These are phyloP conservation scores for Condylostylus longicornis DNA, from an alignment of 1,140 invertebrate species.

Conservation along the genomic window DNA sequence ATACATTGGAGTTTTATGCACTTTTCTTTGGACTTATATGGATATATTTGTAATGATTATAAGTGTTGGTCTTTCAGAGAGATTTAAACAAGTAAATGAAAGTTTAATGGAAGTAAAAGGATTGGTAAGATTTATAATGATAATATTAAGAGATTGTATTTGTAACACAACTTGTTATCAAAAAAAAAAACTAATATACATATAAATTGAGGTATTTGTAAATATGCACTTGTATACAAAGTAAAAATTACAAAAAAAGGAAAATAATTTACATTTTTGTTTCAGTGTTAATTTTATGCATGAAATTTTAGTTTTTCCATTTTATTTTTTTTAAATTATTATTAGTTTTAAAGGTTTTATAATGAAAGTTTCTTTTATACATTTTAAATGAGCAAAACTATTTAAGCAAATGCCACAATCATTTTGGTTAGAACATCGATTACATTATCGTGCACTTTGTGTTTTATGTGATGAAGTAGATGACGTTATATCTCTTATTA, in stretches of 20 bases:
- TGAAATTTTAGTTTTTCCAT: too few species aligned
- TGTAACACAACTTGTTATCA: too few species aligned
- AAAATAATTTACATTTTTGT: too few species aligned
- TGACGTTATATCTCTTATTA: slow-evolving; percentile 38
- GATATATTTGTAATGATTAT: slow-evolving; percentile 49
- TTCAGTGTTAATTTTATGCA: too few species aligned
- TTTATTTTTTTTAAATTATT: too few species aligned
- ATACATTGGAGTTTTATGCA: slow-evolving; percentile 43
- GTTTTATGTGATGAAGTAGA: slow-evolving; percentile 40
- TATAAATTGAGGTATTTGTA: too few species aligned
- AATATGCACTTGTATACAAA: too few species aligned
- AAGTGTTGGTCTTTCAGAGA: slow-evolving; percentile 37
- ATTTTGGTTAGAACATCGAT: slow-evolving; percentile 40
- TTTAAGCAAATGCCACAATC: slow-evolving; percentile 24
- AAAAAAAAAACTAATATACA: too few species aligned
- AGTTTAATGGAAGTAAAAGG: slow-evolving; percentile 34
- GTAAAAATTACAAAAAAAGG: too few species aligned
- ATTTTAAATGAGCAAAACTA: background rate
- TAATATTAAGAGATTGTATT: too few species aligned
- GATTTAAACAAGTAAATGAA: slow-evolving; percentile 43
- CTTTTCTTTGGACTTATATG: slow-evolving; percentile 51
- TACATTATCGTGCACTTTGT: slow-evolving; percentile 42
- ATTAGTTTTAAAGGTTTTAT: too few species aligned
- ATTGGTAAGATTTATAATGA: slow-evolving; percentile 27
- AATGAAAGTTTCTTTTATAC: too few species aligned